Percentiles rank a stretch among this genome's conserved stretches.
Conservation (phyloP, 2,888 invertebrate species). For the Apodemia zela region DNA sequence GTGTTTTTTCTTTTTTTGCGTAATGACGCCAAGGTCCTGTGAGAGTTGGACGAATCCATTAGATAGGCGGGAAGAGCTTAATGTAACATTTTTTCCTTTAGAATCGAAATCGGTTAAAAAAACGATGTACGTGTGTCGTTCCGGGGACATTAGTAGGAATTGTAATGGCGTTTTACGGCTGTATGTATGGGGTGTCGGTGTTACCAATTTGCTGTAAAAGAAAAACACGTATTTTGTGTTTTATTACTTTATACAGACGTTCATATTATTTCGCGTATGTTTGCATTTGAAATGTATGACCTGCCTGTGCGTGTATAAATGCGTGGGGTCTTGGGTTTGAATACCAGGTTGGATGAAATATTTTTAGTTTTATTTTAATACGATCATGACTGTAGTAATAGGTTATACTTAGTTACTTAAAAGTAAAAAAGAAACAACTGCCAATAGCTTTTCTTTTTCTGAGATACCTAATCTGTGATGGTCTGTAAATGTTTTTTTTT, state of each 20-base stretch:
- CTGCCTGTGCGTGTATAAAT: not conserved
- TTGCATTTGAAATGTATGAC: not conserved
- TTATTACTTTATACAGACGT: not conserved
- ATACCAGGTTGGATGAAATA: not conserved
- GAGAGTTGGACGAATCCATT: slow-evolving; percentile 78
- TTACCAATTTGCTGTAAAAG: slow-evolving; percentile 29
- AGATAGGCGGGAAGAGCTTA: slow-evolving; percentile 75
- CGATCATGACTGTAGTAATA: too few species aligned
- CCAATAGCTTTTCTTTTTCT: too few species aligned
- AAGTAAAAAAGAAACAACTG: too few species aligned
- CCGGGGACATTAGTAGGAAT: slow-evolving; percentile 54
- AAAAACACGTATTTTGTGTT: slow-evolving; percentile 19
- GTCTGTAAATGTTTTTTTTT: not conserved
- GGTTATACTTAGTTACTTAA: too few species aligned
- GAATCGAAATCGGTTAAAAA: slow-evolving; percentile 57
- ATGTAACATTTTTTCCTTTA: slow-evolving; percentile 63
- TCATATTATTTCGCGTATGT: not conserved
- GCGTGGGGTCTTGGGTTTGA: not conserved
- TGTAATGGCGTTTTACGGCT: slow-evolving; percentile 52
- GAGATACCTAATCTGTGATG: too few species aligned
- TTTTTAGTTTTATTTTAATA: not conserved
- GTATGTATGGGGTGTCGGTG: slow-evolving; percentile 34
- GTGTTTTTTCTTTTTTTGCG: slow-evolving; percentile 59
- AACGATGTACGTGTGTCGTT: slow-evolving; percentile 56
- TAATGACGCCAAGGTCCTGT: slow-evolving; percentile 73